These are phyloP conservation scores for Drosophila setosimentum DNA, from an alignment of 2,888 invertebrate species.

Conservation along the genomic window DNA sequence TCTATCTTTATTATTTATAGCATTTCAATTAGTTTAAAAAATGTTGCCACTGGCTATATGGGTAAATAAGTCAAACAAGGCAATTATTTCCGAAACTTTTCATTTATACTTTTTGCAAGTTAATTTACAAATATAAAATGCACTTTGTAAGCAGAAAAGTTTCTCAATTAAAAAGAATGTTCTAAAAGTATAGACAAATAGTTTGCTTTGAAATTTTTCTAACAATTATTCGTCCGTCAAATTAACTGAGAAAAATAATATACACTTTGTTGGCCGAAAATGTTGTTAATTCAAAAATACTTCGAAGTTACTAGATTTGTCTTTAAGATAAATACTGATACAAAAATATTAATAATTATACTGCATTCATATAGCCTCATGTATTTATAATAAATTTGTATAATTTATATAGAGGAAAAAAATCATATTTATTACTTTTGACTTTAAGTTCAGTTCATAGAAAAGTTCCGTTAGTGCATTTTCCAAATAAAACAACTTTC, in stretches of 20 bases:
- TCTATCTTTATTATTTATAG: neutral
- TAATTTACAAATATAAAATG: neutral
- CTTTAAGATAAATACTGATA: neutral
- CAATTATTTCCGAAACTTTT: slow-evolving; percentile 2
- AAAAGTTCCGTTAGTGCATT: neutral
- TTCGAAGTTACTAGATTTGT: neutral
- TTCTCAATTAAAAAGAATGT: neutral
- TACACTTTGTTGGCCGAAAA: neutral
- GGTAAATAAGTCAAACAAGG: neutral
- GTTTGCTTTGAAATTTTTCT: neutral
- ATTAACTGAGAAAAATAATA: neutral
- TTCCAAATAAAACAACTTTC: neutral
- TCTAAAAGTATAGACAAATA: neutral
- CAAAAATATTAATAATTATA: too few relatives aligned
- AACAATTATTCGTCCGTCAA: neutral
- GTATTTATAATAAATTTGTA: neutral
- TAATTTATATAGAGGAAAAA: neutral
- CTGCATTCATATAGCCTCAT: too few relatives aligned
- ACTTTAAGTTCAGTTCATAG: neutral
- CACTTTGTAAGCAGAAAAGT: neutral
- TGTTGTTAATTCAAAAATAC: neutral
- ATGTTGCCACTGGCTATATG: neutral
- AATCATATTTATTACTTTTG: neutral
- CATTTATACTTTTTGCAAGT: neutral
- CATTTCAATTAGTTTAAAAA: neutral